Conservation (phyloP, 2,797 vertebrate species). For the Zenarchopterus dispar region DNA sequence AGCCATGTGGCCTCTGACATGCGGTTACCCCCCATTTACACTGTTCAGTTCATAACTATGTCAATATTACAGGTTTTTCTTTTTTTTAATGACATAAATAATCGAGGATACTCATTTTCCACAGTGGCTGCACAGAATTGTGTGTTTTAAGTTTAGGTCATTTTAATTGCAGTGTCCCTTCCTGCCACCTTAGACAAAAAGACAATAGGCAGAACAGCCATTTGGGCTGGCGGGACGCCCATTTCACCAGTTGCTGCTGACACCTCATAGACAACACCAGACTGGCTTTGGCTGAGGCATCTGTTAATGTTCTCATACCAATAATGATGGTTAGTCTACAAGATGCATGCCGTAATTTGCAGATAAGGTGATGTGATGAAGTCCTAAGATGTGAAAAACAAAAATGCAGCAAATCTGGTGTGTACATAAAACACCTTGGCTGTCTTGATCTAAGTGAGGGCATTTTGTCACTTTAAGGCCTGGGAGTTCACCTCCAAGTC, state of each 20-base stretch:
- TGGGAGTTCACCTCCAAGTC: conserved; percentile 60
- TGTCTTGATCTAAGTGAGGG: conserved; percentile 58
- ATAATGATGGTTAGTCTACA: conserved; percentile 30
- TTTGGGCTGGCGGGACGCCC: conserved; percentile 61
- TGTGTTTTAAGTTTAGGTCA: conserved; percentile 82
- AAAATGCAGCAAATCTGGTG: conserved; percentile 46
- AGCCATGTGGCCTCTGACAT: conserved; percentile 38
- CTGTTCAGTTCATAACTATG: conserved; percentile 9
- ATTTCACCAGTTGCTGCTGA: conserved; percentile 82
- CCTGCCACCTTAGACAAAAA: conserved; percentile 81
- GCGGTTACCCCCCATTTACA: conserved; percentile 15
- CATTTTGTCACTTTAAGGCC: conserved; percentile 66
- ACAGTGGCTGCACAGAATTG: conserved; percentile 50
- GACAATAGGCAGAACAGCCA: conserved; percentile 65
- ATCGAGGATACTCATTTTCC: conserved; percentile 5
- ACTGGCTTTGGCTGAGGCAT: conserved; percentile 50
- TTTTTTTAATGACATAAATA: conserved; percentile 23
- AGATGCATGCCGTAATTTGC: conserved; percentile 39
- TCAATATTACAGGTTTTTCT: conserved; percentile 29
- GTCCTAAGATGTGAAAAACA: conserved; percentile 20
- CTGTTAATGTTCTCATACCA: conserved; percentile 41
- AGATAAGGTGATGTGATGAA: conserved; percentile 40
- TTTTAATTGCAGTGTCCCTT: conserved; percentile 87
- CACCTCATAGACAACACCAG: conserved; percentile 68
- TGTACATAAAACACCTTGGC: conserved; percentile 53